A percentile compares a stretch with the other conserved stretches of the same genome.
These are phyloP conservation scores for Sitta europaea DNA, from an alignment of 2,113 vertebrate genomes.

Conservation along the genomic window DNA sequence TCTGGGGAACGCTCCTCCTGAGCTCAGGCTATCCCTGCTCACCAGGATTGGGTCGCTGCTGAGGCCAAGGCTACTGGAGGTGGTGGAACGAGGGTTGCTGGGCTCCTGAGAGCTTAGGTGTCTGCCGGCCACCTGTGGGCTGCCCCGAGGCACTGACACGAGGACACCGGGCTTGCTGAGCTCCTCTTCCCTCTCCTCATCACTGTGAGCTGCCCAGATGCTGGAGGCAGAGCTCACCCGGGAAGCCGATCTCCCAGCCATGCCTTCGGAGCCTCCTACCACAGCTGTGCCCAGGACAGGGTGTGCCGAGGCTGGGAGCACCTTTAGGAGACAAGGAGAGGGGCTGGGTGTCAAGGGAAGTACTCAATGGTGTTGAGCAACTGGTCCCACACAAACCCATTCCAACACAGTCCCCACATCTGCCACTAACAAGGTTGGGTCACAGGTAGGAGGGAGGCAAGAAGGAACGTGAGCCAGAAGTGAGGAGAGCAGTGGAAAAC, in stretches of 20 bases:
- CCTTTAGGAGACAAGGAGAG: conserved; percentile 22
- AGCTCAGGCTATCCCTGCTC: neutral
- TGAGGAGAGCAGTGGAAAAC: neutral
- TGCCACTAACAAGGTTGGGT: neutral
- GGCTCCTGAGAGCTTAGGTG: rapidly evolving
- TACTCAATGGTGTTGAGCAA: too few species aligned
- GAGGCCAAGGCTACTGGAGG: neutral
- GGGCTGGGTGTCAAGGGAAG: neutral
- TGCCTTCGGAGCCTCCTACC: neutral
- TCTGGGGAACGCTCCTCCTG: neutral
- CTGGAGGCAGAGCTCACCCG: rapidly evolving
- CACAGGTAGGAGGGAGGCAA: neutral
- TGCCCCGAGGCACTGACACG: rapidly evolving
- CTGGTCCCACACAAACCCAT: neutral
- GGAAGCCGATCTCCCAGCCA: rapidly evolving
- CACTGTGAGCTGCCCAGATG: rapidly evolving
- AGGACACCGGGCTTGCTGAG: neutral
- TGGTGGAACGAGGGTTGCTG: rapidly evolving
- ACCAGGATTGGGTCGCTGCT: neutral
- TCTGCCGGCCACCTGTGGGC: rapidly evolving
- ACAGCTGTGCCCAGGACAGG: neutral
- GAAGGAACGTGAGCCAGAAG: neutral
- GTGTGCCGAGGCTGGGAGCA: rapidly evolving
- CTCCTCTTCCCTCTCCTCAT: neutral
- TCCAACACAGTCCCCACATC: neutral